Evolutionary conservation across 2,113 vertebrate species (phyloP), one percentile per base, ranked within the genome.

Genomic region (Suncus etruscus): DNA sequence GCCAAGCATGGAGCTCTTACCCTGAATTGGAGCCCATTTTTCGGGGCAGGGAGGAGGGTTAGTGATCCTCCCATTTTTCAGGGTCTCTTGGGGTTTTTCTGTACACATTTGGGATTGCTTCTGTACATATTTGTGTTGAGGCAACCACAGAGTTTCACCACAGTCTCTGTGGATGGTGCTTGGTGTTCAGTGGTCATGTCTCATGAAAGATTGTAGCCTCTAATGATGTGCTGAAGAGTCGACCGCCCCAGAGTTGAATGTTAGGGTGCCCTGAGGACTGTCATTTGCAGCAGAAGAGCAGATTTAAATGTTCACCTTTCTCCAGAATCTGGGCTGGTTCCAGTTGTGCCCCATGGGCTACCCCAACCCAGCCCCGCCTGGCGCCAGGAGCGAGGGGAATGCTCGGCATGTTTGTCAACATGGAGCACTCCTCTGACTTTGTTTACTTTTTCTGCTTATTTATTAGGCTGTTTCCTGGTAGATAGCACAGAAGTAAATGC

Each of bases 401-500:
- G 10, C 15, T n/a, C 51, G 29, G 58, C 25, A 9, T 90, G 70
- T 86, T 77, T 87, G 74, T 88, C 75, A 69, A 85, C 5, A 39
- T 8, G 25, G 48, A 69, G 31, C 31, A 15, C 15, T 72, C 29
- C 48, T 31, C 22, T 1, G 16, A 31, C 0, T 10, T 39, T 78
- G 4, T 68, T 68, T 83, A 22, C 22, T 20, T 80, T 50, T 31
- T 73, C 11, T 9, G 0, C 80, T 54, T 90, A 16, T 92, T 82
- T 91, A 39, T 63, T 3, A 8, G 31, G 20, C 61, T 29, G 24
- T 48, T 93, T 89, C 91, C 89, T 82, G 58, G 45, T 11, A 78
- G 86, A 85, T 50, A 69, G 39, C 39, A 61, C 31, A 32, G 20
- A 29, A 65, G 7, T 45, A 91, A 66, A 94, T 1, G 66, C 8